Percentiles rank a stretch among this genome's conserved stretches.
phyloP scores from a whole-genome alignment of 2,888 invertebrate species.

The Disparrhopalites patrizii region DNA sequence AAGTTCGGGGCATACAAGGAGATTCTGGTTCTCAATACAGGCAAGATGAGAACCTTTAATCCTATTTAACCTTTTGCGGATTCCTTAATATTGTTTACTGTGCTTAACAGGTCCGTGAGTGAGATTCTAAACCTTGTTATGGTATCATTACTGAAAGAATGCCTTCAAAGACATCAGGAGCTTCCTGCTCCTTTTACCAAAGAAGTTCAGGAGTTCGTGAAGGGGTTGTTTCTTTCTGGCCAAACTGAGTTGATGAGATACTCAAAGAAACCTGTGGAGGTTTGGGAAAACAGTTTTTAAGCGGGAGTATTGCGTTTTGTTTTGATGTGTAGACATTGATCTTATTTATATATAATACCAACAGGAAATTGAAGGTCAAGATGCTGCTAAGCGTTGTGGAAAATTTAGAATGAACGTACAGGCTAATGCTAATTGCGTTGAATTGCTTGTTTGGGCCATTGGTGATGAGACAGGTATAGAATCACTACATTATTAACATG shows the following conservation, averaged over 20 bases:
- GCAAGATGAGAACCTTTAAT: conserved; percentile 15
- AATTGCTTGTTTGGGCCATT: conserved; percentile 95
- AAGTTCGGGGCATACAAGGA: conserved; percentile 39
- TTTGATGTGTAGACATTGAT: neutral
- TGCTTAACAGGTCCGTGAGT: conserved; percentile 70
- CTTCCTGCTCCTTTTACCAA: conserved; percentile 84
- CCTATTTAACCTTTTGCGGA: neutral
- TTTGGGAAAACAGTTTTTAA: neutral
- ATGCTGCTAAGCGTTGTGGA: conserved; percentile 43
- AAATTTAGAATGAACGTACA: conserved; percentile 92
- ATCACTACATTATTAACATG: no score
- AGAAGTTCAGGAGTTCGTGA: conserved; percentile 87
- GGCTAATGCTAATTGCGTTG: conserved; percentile 96
- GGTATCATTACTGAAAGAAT: conserved; percentile 83
- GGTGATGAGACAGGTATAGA: conserved; percentile 90
- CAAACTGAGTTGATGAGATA: conserved; percentile 72
- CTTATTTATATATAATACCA: neutral
- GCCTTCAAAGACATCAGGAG: conserved; percentile 80
- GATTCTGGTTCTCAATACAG: conserved; percentile 40
- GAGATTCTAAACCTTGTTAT: conserved; percentile 91
- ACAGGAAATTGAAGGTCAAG: conserved; percentile 29
- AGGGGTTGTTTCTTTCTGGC: conserved; percentile 82
- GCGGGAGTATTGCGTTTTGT: neutral
- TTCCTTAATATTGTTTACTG: neutral
- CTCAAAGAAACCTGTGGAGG: conserved; percentile 33